Percentiles rank a stretch among this genome's conserved stretches.
Conservation (phyloP, 2,113 vertebrate genomes). For the Oreochromis aureus region DNA sequence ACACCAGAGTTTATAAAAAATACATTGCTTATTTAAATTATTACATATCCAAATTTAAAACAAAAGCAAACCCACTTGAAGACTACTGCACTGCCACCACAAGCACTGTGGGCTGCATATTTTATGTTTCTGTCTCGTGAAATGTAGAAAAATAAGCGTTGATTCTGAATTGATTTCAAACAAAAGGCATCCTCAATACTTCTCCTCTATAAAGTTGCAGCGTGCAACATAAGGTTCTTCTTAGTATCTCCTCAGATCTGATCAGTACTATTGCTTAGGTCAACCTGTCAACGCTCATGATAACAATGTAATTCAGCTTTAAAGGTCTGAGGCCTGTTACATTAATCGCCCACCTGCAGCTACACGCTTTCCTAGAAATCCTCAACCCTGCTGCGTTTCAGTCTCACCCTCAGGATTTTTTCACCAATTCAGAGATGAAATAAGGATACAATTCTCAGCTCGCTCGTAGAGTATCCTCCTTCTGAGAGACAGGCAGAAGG, state of each 20-base stretch:
- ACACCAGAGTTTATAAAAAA: neutral
- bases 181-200: neutral
- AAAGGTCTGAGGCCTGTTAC: neutral
- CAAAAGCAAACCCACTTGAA: neutral
- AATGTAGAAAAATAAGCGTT: neutral
- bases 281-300: neutral
- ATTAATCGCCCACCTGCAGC: constrained; percentile 9
- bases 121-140: neutral
- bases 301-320: neutral
- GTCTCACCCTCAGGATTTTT: neutral
- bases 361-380: constrained; percentile 8
- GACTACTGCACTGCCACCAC: neutral
- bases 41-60: neutral
- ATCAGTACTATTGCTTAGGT: neutral
- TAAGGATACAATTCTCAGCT: constrained; percentile 23
- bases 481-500: constrained; percentile 57
- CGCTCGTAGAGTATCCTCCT: constrained; percentile 16
- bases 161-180: neutral
- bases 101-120: neutral
- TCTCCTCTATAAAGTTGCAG: neutral
- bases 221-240: neutral
- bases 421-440: constrained; percentile 30
- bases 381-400: constrained; percentile 15
- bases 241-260: neutral
- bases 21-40: neutral